Evolutionary conservation across 2,113 vertebrate species (phyloP).

Genomic region (Ceratotherium simum): DNA sequence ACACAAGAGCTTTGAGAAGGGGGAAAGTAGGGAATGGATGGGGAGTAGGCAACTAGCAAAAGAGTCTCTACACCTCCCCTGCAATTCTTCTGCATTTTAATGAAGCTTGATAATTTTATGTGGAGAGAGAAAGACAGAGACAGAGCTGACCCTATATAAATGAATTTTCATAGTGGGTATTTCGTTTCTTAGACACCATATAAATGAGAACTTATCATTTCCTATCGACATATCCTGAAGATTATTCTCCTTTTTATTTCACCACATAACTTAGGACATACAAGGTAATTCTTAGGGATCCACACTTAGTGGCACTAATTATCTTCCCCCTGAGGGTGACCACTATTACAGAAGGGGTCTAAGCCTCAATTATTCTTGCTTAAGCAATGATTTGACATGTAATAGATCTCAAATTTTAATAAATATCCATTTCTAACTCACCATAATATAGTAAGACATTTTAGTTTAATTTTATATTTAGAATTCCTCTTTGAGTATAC

Average conservation of each 20-base stretch:
- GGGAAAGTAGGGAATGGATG: neutral
- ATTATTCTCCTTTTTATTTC: neutral
- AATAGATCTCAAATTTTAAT: neutral
- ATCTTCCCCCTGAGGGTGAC: neutral
- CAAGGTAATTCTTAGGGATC: neutral
- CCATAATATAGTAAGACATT: neutral
- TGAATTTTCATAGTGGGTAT: neutral
- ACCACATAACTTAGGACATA: neutral
- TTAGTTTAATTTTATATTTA: conserved; percentile 19
- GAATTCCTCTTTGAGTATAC: neutral
- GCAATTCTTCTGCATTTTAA: neutral
- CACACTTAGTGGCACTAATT: neutral
- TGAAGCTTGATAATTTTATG: neutral
- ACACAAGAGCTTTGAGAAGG: neutral
- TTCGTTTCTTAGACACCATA: neutral
- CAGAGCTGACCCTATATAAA: neutral
- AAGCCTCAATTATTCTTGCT: neutral
- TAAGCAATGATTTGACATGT: neutral
- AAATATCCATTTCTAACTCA: neutral
- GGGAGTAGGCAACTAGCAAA: neutral
- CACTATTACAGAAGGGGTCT: neutral
- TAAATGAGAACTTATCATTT: neutral
- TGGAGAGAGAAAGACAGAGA: neutral
- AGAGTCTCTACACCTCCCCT: neutral
- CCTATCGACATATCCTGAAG: neutral